These are phyloP conservation scores for Dyspetes luteomarginatus DNA, from an alignment of 2,888 invertebrate genomes.

Conservation along the genomic window DNA sequence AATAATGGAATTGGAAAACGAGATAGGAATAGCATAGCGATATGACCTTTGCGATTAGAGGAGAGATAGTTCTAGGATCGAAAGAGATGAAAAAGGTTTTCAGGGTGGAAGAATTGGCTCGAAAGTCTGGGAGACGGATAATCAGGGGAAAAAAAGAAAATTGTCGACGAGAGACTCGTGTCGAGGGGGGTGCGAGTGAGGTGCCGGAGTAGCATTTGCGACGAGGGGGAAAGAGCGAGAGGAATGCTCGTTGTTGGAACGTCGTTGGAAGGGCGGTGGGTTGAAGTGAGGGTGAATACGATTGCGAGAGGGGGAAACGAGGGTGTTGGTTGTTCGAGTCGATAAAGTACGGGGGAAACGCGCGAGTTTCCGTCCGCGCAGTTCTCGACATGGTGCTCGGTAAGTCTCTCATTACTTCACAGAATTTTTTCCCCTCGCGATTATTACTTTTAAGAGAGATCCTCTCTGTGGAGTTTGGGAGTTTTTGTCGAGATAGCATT, in stretches of 20 bases:
- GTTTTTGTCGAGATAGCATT: too few species aligned
- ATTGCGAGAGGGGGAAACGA: constrained; percentile 49
- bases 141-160: constrained; percentile 19
- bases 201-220: too few species aligned
- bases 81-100: too few species aligned
- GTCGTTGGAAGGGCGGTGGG: constrained; percentile 21
- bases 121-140: too few species aligned
- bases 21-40: too few species aligned
- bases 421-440: constrained; percentile 9
- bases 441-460: background rate
- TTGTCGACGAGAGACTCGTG: background rate
- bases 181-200: background rate
- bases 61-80: too few species aligned
- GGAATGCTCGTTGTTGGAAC: background rate
- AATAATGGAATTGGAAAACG: too few species aligned
- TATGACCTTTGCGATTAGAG: too few species aligned
- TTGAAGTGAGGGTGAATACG: constrained; percentile 65
- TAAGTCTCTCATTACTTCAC: constrained; percentile 72
- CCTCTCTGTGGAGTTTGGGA: too few species aligned
- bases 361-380: constrained; percentile 76
- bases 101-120: too few species aligned
- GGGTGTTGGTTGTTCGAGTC: constrained; percentile 78
- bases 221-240: constrained; percentile 34
- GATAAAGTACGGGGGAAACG: constrained; percentile 80
- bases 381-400: constrained; percentile 79